These are phyloP conservation scores for Crematogaster levior DNA, from an alignment of 2,888 invertebrate genomes.

Conservation along the genomic window DNA sequence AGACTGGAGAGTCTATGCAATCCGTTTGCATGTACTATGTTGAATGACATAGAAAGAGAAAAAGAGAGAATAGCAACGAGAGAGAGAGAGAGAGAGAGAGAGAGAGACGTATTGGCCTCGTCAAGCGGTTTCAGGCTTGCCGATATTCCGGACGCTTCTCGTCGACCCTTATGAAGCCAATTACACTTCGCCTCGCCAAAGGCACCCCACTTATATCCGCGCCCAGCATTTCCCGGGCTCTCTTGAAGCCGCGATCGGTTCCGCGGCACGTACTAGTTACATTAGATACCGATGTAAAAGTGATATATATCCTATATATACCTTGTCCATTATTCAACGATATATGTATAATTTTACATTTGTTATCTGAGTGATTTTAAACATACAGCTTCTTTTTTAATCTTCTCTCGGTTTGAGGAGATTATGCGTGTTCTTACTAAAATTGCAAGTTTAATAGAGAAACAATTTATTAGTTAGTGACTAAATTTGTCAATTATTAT, in stretches of 20 bases:
- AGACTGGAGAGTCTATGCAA: slow-evolving; percentile 64
- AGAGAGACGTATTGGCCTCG: slow-evolving; percentile 79
- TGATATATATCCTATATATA: slow-evolving; percentile 44
- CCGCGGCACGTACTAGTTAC: slow-evolving; percentile 72
- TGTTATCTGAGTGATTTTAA: slow-evolving; percentile 9
- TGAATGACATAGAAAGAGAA: slow-evolving; percentile 54
- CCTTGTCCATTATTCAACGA: slow-evolving; percentile 54
- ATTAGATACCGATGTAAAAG: slow-evolving; percentile 70
- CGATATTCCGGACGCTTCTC: slow-evolving; percentile 76
- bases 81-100: neutral
- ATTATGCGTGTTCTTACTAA: neutral
- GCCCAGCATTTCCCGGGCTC: slow-evolving; percentile 69
- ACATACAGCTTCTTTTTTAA: neutral
- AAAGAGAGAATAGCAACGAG: slow-evolving; percentile 15
- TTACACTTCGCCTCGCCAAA: slow-evolving; percentile 81
- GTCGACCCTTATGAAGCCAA: slow-evolving; percentile 83
- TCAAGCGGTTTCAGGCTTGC: slow-evolving; percentile 80
- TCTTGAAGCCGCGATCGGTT: slow-evolving; percentile 66
- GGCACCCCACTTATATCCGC: slow-evolving; percentile 78
- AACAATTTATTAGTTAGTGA: neutral
- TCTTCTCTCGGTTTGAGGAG: too few species aligned
- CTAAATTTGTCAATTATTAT: neutral
- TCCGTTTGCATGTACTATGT: slow-evolving; percentile 57
- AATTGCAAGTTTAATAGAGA: neutral
- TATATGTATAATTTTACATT: slow-evolving; percentile 30